These are phyloP conservation scores for Poecilia gillii DNA, from an alignment of 2,797 vertebrate species.

Conservation along the genomic window DNA sequence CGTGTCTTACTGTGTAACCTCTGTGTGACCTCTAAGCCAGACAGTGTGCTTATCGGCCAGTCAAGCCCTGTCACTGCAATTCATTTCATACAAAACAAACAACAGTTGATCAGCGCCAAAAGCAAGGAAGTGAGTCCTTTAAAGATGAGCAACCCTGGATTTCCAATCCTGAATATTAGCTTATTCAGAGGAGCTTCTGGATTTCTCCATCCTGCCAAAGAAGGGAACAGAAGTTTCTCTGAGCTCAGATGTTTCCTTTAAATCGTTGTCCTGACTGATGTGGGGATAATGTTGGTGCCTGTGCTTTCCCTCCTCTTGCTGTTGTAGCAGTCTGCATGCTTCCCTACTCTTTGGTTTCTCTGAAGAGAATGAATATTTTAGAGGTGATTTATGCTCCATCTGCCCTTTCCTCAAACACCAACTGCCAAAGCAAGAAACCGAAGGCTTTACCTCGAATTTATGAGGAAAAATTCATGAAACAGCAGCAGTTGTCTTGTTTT, in stretches of 20 bases:
- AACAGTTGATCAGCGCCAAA: constrained; percentile 86
- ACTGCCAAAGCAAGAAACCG: constrained; percentile 60
- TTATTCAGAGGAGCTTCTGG: constrained; percentile 13
- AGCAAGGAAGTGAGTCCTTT: constrained; percentile 77
- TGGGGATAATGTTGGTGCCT: constrained; percentile 45
- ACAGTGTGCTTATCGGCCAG: constrained; percentile 80
- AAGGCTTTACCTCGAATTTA: constrained; percentile 54
- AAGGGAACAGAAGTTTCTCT: constrained; percentile 24
- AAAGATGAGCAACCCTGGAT: constrained; percentile 23
- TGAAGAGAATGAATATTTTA: constrained; percentile 72
- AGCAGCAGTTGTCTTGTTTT: constrained; percentile 32
- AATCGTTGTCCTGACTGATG: constrained; percentile 21
- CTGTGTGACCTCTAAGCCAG: constrained; percentile 81
- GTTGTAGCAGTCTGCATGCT: constrained; percentile 45
- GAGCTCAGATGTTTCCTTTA: constrained; percentile 22
- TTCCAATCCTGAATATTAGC: constrained; percentile 38
- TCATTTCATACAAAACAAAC: constrained; percentile 80
- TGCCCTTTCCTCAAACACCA: constrained; percentile 70
- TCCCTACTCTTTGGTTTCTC: constrained; percentile 56
- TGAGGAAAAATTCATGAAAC: constrained; percentile 43
- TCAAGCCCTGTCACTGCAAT: constrained; percentile 78
- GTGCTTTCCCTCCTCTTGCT: constrained; percentile 33
- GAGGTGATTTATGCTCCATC: constrained; percentile 71
- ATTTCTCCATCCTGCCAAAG: constrained; percentile 14
- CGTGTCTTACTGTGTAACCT: constrained; percentile 88